Conservation (phyloP, 2,888 invertebrate species). For the Drosophila neotestacea region DNA sequence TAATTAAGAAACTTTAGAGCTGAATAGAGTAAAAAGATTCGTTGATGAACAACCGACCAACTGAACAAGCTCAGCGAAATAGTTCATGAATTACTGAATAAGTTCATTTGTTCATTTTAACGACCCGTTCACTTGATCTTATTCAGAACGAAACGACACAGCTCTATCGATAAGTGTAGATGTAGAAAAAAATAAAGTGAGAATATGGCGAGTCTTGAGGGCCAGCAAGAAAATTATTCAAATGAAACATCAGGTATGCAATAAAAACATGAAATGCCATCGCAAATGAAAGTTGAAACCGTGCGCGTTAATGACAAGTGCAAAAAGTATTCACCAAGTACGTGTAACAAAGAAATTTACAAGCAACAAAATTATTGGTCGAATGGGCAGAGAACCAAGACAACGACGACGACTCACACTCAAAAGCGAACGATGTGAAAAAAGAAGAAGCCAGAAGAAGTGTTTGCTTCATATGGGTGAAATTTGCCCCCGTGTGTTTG, state of each 20-base stretch:
- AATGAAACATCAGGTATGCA: constrained; percentile 85
- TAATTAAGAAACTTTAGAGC: no score
- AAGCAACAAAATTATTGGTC: constrained; percentile 67
- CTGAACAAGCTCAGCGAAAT: no score
- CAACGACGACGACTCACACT: constrained; percentile 66
- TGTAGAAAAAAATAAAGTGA: constrained; percentile 67
- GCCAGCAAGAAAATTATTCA: constrained; percentile 85
- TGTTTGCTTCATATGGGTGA: constrained; percentile 76
- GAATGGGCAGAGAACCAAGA: constrained; percentile 66
- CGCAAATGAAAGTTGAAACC: constrained; percentile 38
- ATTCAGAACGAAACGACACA: no score
- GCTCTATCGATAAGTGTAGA: constrained; percentile 64
- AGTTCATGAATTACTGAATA: no score
- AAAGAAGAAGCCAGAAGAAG: constrained; percentile 72
- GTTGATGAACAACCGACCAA: no score
- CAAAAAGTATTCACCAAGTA: constrained; percentile 22
- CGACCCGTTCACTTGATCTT: no score
- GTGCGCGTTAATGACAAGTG: constrained; percentile 51
- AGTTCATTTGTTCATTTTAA: no score
- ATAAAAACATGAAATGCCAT: constrained; percentile 56
- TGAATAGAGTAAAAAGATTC: no score
- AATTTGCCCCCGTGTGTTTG: constrained; percentile 75
- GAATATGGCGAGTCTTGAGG: constrained; percentile 86
- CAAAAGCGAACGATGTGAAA: constrained; percentile 73
- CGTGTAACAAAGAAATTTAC: constrained; percentile 45